Base-by-base conservation (phyloP, 2,888 invertebrate genomes). In the Hydrotaea cyrtoneurina region DNA sequence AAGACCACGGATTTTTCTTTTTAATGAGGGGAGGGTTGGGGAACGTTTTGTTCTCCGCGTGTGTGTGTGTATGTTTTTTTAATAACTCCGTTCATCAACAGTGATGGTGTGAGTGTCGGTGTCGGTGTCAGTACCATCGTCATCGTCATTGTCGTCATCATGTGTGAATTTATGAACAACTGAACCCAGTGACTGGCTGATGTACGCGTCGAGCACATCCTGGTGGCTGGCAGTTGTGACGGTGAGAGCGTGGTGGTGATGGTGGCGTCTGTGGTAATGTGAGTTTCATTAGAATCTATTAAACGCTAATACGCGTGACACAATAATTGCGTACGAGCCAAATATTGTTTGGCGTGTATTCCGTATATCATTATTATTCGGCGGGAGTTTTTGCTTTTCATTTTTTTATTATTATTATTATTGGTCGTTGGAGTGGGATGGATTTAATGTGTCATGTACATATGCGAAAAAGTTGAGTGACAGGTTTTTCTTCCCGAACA, bases 301-400 rank as follows among this genome's bases (percentile, higher is more conserved):
- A 69, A 69, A 69, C 17, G 69, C 69, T 69, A 69, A 69, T 69
- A 69, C 69, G 69, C 69, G 69, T 69, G 46, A 69, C 69, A 46
- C 39, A 69, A 85, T 80, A 82, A 82, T 82, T 78, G 77, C 50
- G 55, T 36, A 36, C 55, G 31, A 69, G 36, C 78, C 39, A 39
- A 55, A 82, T 74, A 62, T 72, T 82, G 82, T 82, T 82, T 71
- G 82, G 74, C 59, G 82, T 85, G 81, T 84, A 80, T 84, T 69
- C 80, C 75, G 78, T 66, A 71, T 84, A 76, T 79, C 78, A 82
- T 85, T 85, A 76, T 79, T 85, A 80, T 85, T 82, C 19, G 21
- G 82, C 19, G 15, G 13, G 69, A 46, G 43, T 69, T 46, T 66
- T 19, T 21, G 46, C 7, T 23, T 23, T 43, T 43, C 39, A 3